Conservation (phyloP, 1,140 invertebrate species). For the Drosophila asahinai region DNA sequence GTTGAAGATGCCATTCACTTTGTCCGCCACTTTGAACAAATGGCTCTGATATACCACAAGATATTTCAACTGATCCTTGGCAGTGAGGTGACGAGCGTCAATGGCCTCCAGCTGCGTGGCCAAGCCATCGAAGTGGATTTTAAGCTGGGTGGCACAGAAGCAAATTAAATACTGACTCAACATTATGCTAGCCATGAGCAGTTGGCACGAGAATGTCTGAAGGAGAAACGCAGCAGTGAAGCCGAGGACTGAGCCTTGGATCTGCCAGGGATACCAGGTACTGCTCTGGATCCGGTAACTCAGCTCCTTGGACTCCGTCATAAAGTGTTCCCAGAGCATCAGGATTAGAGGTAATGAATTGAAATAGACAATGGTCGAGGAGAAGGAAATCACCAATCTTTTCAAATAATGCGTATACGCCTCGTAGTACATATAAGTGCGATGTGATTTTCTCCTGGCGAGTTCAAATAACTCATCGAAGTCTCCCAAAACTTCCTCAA, state of each 20-base stretch:
- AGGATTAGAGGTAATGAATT: slow-evolving; percentile 54
- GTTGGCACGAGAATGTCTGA: slow-evolving; percentile 30
- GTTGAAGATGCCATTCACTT: slow-evolving; percentile 64
- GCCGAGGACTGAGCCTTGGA: slow-evolving; percentile 4
- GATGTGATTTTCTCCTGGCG: slow-evolving; percentile 12
- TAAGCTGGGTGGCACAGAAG: slow-evolving; percentile 66
- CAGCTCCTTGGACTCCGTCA: slow-evolving; percentile 16
- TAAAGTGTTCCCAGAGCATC: slow-evolving; percentile 44
- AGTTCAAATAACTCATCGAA: slow-evolving; percentile 51
- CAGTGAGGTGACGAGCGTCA: slow-evolving; percentile 45
- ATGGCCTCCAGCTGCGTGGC: slow-evolving; percentile 32
- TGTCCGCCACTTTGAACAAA: slow-evolving; percentile 36
- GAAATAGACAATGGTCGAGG: slow-evolving; percentile 43
- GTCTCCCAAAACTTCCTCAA: slow-evolving; percentile 46
- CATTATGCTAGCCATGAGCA: slow-evolving; percentile 59
- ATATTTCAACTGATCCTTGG: slow-evolving; percentile 48
- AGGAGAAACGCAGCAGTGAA: slow-evolving; percentile 11
- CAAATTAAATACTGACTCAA: slow-evolving; percentile 58
- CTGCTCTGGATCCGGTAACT: slow-evolving; percentile 59
- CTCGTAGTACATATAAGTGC: slow-evolving; percentile 43
- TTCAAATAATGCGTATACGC: slow-evolving; percentile 39
- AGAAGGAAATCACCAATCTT: slow-evolving; percentile 33
- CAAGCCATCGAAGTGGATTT: slow-evolving; percentile 70
- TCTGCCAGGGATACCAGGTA: slow-evolving; percentile 75
- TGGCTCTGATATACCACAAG: slow-evolving; percentile 57